Percentiles rank a stretch among this genome's conserved stretches.
Evolutionary conservation across 2,888 invertebrate genomes (phyloP).

Genomic region (Anorthoa munda): DNA sequence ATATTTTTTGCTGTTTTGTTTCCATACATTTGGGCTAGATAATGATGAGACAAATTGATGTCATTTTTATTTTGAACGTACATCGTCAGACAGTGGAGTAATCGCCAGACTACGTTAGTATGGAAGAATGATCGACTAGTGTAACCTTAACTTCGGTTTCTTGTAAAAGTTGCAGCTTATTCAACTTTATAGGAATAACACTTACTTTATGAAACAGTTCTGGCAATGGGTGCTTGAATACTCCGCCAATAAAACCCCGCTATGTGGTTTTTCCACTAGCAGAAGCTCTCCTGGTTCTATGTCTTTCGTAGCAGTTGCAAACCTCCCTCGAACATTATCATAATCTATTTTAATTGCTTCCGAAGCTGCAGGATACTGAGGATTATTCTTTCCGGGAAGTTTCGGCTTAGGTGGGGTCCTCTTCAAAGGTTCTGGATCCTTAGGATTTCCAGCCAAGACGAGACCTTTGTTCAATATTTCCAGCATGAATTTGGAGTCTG

Average conservation of each 20-base stretch:
- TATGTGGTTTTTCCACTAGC: conserved; percentile 93
- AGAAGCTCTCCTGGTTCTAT: conserved; percentile 94
- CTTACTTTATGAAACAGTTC: conserved; percentile 93
- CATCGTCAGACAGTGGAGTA: too few species aligned
- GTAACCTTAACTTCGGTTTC: background rate
- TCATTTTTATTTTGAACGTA: too few species aligned
- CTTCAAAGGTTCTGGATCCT: conserved; percentile 82
- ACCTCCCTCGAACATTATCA: conserved; percentile 93
- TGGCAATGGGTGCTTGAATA: conserved; percentile 93
- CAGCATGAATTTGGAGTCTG: conserved; percentile 93
- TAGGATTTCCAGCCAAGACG: conserved; percentile 84
- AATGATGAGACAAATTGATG: too few species aligned
- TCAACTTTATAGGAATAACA: conserved; percentile 1
- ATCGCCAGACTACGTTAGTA: too few species aligned
- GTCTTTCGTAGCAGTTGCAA: conserved; percentile 93
- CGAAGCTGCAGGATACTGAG: conserved; percentile 91
- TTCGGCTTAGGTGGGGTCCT: conserved; percentile 83
- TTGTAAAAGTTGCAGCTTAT: background rate
- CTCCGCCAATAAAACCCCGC: conserved; percentile 93
- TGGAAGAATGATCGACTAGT: too few species aligned
- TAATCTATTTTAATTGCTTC: conserved; percentile 92
- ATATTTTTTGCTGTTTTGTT: too few species aligned
- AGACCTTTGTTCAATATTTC: conserved; percentile 92
- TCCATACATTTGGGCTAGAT: too few species aligned
- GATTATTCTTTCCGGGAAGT: conserved; percentile 84